Evolutionary conservation across 2,888 invertebrate genomes (phyloP), one percentile per base, ranked within the genome.

Genomic region (Nephrocerus scutellatus): DNA sequence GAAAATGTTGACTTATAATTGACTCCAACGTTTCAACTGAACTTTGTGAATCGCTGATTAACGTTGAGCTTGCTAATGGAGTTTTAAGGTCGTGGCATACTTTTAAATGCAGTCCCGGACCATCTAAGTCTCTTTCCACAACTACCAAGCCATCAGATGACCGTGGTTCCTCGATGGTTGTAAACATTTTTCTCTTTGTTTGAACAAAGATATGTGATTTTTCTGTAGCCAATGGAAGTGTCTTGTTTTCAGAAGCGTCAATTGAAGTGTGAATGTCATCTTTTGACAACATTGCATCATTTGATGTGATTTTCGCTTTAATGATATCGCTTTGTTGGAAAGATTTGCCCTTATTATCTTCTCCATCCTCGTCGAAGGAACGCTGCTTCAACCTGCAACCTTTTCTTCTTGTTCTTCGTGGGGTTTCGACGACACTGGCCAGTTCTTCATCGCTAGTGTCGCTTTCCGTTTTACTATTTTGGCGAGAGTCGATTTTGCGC

Each of bases 101-200:
- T 47, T 44, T 5, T 42, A 51, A 39, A 49, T 53, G 9, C 3
- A 4, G 41, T n/a, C n/a, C n/a, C 39, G 12, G 30, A 32, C 20
- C 33, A 16, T 51, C 47, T 12, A 63, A 34, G 25, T 60, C 59
- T 15, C 58, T 60, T 25, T 56, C 63, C 16, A 63, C 52, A 4
- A 62, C 50, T 4, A 58, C 54, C 20, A 63, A 43, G 16, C 62
- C 60, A 21, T 57, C 60, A 20, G 46, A 37, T 0, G 58, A 56
- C 30, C 36, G 55, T 2, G 62, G 57, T 15, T 63, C 57, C 3
- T 76, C 74, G 5, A 82, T 75, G 0, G 85, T 82, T 0, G 84
- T 82, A 47, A 86, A 86, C 50, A 86, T 76, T 69, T 84, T 85
- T 37, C 84, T 74, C 26, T 83, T 85, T 0, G 86, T 87, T 63